Evolutionary conservation across 2,888 invertebrate species (phyloP).

Genomic region (Syrphus vitripennis): DNA sequence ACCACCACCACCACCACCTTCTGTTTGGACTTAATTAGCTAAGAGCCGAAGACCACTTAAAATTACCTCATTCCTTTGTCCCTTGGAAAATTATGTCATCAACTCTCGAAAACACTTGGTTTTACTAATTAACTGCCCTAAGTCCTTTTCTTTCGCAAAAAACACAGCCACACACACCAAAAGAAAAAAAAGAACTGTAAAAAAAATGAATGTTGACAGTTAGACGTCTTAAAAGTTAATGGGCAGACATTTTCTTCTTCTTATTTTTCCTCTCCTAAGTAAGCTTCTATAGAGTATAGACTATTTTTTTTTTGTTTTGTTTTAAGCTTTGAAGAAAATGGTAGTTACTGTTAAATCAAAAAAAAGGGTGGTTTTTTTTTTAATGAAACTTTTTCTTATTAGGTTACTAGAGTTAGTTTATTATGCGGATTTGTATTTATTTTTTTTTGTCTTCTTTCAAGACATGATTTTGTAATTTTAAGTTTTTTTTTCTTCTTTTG

Average conservation of each 20-base stretch:
- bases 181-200: not conserved
- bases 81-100: constrained; percentile 58
- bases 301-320: not conserved
- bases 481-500: not conserved
- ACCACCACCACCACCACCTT: not conserved
- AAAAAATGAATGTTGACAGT: constrained; percentile 25
- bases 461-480: constrained; percentile 3
- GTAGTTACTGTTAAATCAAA: not conserved
- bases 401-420: constrained; percentile 20
- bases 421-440: not conserved
- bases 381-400: constrained; percentile 4
- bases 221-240: constrained; percentile 15
- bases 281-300: not conserved
- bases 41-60: constrained; percentile 52
- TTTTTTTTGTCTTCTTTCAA: not conserved
- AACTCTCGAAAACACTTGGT: constrained; percentile 24
- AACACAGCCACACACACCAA: not conserved
- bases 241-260: constrained; percentile 4
- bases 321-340: not conserved
- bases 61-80: constrained; percentile 40
- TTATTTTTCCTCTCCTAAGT: not conserved
- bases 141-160: constrained; percentile 28
- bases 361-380: not conserved
- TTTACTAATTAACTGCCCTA: constrained; percentile 59
- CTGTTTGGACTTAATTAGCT: constrained; percentile 52